Conservation (phyloP, 92 coral and sea anemone genomes). For the Pocillopora meandrina region DNA sequence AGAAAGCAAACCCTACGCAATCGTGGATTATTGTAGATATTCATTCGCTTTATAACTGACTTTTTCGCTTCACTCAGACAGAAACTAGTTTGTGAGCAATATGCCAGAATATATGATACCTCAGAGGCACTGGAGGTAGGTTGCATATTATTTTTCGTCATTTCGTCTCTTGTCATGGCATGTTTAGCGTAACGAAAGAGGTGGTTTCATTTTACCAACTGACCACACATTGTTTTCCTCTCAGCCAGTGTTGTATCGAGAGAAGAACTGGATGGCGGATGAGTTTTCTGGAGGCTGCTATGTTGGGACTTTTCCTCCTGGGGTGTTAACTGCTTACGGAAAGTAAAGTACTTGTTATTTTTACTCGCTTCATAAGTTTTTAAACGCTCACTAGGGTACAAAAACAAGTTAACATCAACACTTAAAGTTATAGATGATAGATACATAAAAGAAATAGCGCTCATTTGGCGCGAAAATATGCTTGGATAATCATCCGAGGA, state of each 20-base stretch:
- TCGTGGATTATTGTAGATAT: no score
- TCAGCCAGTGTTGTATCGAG: constrained; percentile 68
- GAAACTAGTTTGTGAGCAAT: constrained; percentile 69
- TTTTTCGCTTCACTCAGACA: constrained; percentile 40
- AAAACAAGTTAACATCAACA: neutral
- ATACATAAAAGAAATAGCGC: no score
- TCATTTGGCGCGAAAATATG: no score
- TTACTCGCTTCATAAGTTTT: neutral
- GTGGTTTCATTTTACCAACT: neutral
- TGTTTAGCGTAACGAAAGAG: neutral
- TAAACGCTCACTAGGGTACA: neutral
- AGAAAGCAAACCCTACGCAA: no score
- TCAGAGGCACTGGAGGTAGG: constrained; percentile 70
- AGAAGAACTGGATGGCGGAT: constrained; percentile 87
- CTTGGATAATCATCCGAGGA: no score
- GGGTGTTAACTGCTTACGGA: constrained; percentile 74
- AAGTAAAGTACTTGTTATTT: constrained; percentile 42
- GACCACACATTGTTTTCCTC: neutral
- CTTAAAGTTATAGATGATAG: neutral
- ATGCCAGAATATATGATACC: constrained; percentile 62
- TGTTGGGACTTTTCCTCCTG: constrained; percentile 77
- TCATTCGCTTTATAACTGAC: neutral
- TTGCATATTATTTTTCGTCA: constrained; percentile 11
- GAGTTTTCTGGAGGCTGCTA: constrained; percentile 87
- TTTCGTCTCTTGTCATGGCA: constrained; percentile 5